Percentiles rank a stretch among this genome's conserved stretches.
phyloP scores from a whole-genome alignment of 2,888 invertebrate genomes.

The Dioctria rufipes region DNA sequence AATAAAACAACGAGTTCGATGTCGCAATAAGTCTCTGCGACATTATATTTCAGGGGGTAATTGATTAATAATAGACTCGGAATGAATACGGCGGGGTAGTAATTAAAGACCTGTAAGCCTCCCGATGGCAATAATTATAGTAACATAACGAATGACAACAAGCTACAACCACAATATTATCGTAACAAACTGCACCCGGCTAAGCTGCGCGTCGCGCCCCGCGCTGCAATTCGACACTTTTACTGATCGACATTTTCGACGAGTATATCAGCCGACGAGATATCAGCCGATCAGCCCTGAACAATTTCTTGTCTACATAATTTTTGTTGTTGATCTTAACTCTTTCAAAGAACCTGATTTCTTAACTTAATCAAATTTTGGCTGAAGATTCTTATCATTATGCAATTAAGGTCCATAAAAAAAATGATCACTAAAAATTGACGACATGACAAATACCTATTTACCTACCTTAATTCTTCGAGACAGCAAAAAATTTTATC shows the following conservation, averaged over 20 bases:
- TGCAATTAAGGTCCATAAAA: background rate
- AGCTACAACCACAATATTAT: constrained; percentile 21
- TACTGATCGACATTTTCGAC: background rate
- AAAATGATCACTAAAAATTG: background rate
- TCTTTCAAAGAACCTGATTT: too few relatives aligned
- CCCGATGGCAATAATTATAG: constrained; percentile 10
- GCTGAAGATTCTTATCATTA: too few relatives aligned
- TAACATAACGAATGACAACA: constrained; percentile 5
- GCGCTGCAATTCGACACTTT: background rate
- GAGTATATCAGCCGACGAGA: too few relatives aligned
- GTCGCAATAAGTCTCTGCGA: constrained; percentile 21
- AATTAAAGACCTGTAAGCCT: constrained; percentile 28
- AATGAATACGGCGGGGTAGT: constrained; percentile 18
- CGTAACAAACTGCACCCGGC: background rate
- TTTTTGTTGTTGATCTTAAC: background rate
- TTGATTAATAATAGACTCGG: constrained; percentile 27
- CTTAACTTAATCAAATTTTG: too few relatives aligned
- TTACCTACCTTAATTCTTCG: background rate
- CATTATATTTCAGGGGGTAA: background rate
- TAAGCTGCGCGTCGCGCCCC: background rate
- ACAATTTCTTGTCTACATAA: too few relatives aligned
- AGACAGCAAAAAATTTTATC: background rate
- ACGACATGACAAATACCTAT: background rate
- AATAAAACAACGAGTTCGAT: constrained; percentile 17
- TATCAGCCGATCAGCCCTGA: too few relatives aligned